Evolutionary conservation across 2,888 invertebrate genomes (phyloP).

Genomic region (Dexiosoma caninum): DNA sequence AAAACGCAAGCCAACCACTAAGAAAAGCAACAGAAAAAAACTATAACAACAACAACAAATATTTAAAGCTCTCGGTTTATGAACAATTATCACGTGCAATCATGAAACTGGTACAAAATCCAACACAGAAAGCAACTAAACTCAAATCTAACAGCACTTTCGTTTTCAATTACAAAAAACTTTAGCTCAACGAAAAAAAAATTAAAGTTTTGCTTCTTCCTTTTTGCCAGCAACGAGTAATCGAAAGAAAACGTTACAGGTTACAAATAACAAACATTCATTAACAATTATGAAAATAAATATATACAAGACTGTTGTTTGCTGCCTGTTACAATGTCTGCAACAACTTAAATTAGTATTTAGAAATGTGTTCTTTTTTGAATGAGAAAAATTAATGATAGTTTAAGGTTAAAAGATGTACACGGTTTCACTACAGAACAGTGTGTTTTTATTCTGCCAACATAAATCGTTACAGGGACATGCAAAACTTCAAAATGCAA

Average conservation of each 20-base stretch:
- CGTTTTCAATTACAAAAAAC: constrained; percentile 64
- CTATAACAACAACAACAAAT: no score
- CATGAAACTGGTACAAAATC: constrained; percentile 69
- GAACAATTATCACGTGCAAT: constrained; percentile 68
- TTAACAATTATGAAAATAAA: constrained; percentile 46
- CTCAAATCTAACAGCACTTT: constrained; percentile 59
- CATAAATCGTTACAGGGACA: no score
- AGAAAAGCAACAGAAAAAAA: no score
- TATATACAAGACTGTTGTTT: not conserved
- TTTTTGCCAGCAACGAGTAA: constrained; percentile 37
- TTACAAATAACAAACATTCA: constrained; percentile 46
- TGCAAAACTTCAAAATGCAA: no score
- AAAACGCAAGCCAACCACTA: constrained; percentile 52
- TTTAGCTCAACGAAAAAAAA: not conserved
- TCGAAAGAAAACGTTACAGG: constrained; percentile 18
- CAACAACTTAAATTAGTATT: not conserved
- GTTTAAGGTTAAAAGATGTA: no score
- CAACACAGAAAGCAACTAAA: constrained; percentile 59
- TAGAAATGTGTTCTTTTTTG: no score
- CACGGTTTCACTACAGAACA: no score
- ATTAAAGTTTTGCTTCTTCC: not conserved
- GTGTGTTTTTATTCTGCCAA: no score
- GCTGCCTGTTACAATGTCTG: not conserved
- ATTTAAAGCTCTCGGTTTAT: constrained; percentile 44
- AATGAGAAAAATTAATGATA: no score